A percentile compares a stretch with the other conserved stretches of the same genome.
Conservation (phyloP, 2,888 invertebrate genomes). For the Drosophila melanocephala region DNA sequence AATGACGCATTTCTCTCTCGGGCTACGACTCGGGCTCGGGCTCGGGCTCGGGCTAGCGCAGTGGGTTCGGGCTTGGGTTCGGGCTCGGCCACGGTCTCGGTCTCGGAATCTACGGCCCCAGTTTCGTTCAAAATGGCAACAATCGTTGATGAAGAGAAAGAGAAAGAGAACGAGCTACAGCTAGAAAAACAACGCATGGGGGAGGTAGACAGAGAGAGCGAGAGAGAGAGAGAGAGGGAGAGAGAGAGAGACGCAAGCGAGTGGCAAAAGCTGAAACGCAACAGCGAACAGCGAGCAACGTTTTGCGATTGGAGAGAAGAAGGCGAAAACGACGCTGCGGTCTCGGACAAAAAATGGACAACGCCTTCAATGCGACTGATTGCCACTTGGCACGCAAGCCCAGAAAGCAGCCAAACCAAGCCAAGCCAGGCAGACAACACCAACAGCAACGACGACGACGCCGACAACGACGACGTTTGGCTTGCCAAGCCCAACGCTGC, state of each 20-base stretch:
- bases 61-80: not conserved
- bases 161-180: conserved; percentile 19
- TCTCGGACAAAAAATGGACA: conserved; percentile 60
- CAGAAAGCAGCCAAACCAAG: conserved; percentile 31
- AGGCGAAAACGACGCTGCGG: conserved; percentile 61
- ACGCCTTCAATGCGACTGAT: conserved; percentile 78
- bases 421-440: not conserved
- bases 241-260: not conserved
- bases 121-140: conserved; percentile 69
- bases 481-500: conserved; percentile 29
- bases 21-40: not conserved
- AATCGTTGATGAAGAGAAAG: conserved; percentile 40
- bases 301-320: conserved; percentile 77
- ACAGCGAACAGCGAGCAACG: conserved; percentile 52
- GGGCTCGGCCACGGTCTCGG: not conserved
- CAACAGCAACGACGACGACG: not conserved
- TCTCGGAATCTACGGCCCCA: conserved; percentile 2
- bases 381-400: conserved; percentile 81
- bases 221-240: not conserved
- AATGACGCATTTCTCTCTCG: conserved; percentile 56
- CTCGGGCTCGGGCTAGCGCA: not conserved
- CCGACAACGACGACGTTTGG: conserved; percentile 12
- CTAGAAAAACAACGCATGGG: conserved; percentile 1
- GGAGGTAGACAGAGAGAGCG: conserved; percentile 5
- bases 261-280: conserved; percentile 49